Evolutionary conservation across 2,888 invertebrate genomes (phyloP), one percentile per base, ranked within the genome.

Genomic region (Holacanthella duospinosa): DNA sequence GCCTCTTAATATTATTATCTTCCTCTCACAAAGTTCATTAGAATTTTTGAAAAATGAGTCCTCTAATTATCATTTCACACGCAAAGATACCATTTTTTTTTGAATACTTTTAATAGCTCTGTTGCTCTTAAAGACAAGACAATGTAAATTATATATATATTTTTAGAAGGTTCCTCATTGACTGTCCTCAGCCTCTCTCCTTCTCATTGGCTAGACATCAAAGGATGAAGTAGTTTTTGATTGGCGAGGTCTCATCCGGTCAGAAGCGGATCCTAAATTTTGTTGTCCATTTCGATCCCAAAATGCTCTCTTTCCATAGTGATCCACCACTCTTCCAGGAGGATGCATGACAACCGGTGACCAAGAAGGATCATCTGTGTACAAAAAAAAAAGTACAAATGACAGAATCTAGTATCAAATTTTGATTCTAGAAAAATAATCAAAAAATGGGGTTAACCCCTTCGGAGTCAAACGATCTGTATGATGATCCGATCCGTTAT

Each of bases 281-380:
- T 48, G 48, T 48, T 21, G 48, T 28, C 43, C 60, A 44, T 4
- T 6, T 19, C 59, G 43, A 24, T 60, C 60, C 60, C 60, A 60
- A 25, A 54, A 60, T 53, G 60, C 60, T 21, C 60, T 53, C 54
- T 60, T 60, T n/a, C 54, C 60, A 12, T 16, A 12, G 6, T 27
- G 36, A n/a, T n/a, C n/a, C n/a, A n/a, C n/a, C n/a, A n/a, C n/a
- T n/a, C n/a, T n/a, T n/a, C n/a, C n/a, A n/a, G 6, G 36, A 16
- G 16, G 36, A 6, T 36, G 36, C 16, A 36, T 16, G 36, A 16
- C 9, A 16, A 36, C 9, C 9, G 36, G 36, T 12, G 36, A 36
- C 36, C 16, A 36, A 16, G 36, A 36, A 36, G 16, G 16, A 36
- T 16, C 36, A 12, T 36, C 36, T 16, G n/a, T n/a, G n/a, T n/a